These are phyloP conservation scores for Bettongia penicillata DNA, from an alignment of 2,113 vertebrate species.

Conservation along the genomic window DNA sequence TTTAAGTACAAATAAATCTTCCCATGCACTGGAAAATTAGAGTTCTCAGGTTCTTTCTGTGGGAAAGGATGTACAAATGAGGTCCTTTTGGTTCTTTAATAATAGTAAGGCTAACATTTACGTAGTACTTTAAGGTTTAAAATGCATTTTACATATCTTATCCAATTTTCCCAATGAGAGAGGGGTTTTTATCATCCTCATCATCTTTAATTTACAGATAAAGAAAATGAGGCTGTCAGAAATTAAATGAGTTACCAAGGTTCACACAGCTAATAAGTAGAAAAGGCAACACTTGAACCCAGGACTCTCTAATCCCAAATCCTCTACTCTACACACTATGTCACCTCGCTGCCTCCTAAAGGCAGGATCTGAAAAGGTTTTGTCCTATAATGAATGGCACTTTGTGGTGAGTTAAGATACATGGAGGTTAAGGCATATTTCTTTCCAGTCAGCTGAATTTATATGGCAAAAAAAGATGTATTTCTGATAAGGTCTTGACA, in stretches of 20 bases:
- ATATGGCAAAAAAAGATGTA: background rate
- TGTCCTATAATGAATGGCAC: background rate
- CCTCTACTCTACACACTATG: background rate
- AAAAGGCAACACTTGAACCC: background rate
- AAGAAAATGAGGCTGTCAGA: background rate
- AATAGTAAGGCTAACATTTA: background rate
- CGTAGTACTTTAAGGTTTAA: background rate
- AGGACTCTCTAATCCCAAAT: background rate
- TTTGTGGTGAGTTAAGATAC: background rate
- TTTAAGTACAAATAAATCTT: background rate
- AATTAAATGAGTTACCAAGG: background rate
- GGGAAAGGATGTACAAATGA: background rate
- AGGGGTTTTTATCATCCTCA: background rate
- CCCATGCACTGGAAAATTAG: background rate
- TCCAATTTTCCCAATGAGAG: background rate
- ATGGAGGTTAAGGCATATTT: background rate
- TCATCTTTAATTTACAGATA: background rate
- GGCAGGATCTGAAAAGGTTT: background rate
- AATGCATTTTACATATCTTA: background rate
- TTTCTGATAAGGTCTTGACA: background rate
- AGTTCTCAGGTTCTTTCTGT: background rate
- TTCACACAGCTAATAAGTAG: background rate
- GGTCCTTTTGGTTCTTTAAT: background rate
- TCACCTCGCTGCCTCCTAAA: background rate
- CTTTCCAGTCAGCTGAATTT: background rate